phyloP scores from a whole-genome alignment of 2,888 invertebrate species.

The Caenorhabditis japonica region DNA sequence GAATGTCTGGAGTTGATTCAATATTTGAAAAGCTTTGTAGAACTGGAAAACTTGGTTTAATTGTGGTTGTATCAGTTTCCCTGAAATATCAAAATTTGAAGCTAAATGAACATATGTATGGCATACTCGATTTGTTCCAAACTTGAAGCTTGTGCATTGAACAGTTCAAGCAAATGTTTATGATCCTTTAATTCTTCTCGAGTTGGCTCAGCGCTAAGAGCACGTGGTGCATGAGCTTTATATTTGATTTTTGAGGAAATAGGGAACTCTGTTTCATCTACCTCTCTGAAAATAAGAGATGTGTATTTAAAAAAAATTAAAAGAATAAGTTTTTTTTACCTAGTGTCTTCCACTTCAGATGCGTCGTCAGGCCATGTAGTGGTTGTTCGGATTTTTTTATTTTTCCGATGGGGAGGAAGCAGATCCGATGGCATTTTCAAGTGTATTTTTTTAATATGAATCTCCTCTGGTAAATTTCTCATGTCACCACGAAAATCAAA shows the following conservation, averaged over 20 bases:
- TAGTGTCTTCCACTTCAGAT: conserved; percentile 30
- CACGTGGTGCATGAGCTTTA: conserved; percentile 31
- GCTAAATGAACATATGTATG: background rate
- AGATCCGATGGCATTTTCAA: conserved; percentile 27
- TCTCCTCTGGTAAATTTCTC: conserved; percentile 4
- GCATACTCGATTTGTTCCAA: background rate
- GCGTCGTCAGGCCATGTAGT: conserved; percentile 32
- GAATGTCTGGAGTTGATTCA: conserved; percentile 10
- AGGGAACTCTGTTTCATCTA: conserved; percentile 61
- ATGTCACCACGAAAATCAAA: too few species aligned
- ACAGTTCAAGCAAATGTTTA: conserved; percentile 43
- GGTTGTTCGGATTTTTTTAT: conserved; percentile 37
- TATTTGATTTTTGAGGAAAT: conserved; percentile 56
- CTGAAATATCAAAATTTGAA: conserved; percentile 7
- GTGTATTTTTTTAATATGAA: conserved; percentile 48
- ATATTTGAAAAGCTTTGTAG: conserved; percentile 19
- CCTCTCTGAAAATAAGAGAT: conserved; percentile 22
- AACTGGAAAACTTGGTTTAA: conserved; percentile 32
- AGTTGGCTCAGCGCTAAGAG: conserved; percentile 49
- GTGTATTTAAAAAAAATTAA: background rate
- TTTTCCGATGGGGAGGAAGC: conserved; percentile 24
- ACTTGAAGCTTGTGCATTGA: conserved; percentile 37
- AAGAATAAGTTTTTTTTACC: conserved; percentile 1
- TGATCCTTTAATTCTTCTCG: conserved; percentile 48
- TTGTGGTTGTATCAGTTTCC: background rate